phyloP scores from a whole-genome alignment of 2,888 invertebrate genomes.

The Lycaena phlaeas region DNA sequence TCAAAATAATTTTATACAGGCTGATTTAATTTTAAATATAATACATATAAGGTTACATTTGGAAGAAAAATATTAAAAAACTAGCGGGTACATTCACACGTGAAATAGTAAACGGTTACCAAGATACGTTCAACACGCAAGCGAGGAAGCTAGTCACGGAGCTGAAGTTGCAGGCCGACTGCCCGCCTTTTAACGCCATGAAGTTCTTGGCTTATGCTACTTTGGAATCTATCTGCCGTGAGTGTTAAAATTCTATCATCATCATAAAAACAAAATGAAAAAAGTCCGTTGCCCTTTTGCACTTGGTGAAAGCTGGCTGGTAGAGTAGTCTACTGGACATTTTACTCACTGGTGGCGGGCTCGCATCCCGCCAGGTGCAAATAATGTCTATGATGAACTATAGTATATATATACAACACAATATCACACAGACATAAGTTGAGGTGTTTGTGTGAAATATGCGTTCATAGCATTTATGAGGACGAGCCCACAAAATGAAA shows the following conservation, averaged over 20 bases:
- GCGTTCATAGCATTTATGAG: too few species aligned
- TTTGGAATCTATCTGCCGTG: constrained; percentile 47
- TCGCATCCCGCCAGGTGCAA: too few species aligned
- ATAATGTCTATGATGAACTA: too few species aligned
- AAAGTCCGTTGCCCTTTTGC: too few species aligned
- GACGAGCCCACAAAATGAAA: too few species aligned
- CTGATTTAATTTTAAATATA: neutral
- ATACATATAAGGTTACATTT: constrained; percentile 28
- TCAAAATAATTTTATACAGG: neutral
- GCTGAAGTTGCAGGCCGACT: constrained; percentile 28
- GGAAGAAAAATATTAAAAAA: constrained; percentile 47
- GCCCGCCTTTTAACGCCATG: constrained; percentile 35
- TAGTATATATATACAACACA: too few species aligned
- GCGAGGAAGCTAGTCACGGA: constrained; percentile 28
- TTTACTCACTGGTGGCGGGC: too few species aligned
- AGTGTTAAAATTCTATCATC: constrained; percentile 22
- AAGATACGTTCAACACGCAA: constrained; percentile 39
- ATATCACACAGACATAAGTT: too few species aligned
- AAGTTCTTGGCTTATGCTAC: constrained; percentile 35
- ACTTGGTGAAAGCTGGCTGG: too few species aligned
- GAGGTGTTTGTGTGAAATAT: too few species aligned
- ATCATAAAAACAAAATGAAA: too few species aligned
- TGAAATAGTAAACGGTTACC: constrained; percentile 36
- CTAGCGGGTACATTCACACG: constrained; percentile 38
- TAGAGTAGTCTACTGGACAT: too few species aligned